Evolutionary conservation across 2,888 invertebrate genomes (phyloP).

Genomic region (Macaria notata): DNA sequence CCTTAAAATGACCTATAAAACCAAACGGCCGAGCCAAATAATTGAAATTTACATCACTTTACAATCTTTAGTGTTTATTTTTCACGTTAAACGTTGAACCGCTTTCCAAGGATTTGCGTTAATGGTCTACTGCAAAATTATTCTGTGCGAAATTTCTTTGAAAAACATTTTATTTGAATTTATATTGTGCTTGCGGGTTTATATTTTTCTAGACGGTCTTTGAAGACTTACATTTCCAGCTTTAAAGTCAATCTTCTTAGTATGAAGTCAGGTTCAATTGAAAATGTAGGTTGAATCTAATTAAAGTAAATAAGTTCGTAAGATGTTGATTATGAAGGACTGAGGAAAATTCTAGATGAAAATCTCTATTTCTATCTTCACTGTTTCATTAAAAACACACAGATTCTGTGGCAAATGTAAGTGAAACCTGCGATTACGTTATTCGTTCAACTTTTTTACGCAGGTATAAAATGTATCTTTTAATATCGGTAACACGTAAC

Average conservation of each 20-base stretch:
- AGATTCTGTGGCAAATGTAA: too few relatives aligned
- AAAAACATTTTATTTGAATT: slow-evolving; percentile 4
- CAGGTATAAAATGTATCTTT: too few relatives aligned
- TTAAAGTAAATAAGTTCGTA: too few relatives aligned
- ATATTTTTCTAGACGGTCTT: not conserved
- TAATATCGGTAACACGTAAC: too few relatives aligned
- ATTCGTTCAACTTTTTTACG: too few relatives aligned
- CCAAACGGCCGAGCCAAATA: slow-evolving; percentile 2
- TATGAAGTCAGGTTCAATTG: too few relatives aligned
- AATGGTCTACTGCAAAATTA: slow-evolving; percentile 9
- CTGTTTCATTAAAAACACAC: too few relatives aligned
- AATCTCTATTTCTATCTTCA: too few relatives aligned
- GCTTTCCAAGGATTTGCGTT: slow-evolving; percentile 10
- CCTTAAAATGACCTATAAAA: not conserved
- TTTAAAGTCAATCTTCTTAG: not conserved
- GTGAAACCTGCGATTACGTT: too few relatives aligned
- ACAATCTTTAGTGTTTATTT: slow-evolving; percentile 14
- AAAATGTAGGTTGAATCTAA: too few relatives aligned
- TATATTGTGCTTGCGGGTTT: not conserved
- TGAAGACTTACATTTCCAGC: not conserved
- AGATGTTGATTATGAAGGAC: too few relatives aligned
- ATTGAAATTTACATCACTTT: slow-evolving; percentile 13
- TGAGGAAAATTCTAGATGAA: too few relatives aligned
- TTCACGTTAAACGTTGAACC: slow-evolving; percentile 7
- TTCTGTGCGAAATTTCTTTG: slow-evolving; percentile 8